phyloP scores from a whole-genome alignment of 2,113 vertebrate species.

The Natator depressus region DNA sequence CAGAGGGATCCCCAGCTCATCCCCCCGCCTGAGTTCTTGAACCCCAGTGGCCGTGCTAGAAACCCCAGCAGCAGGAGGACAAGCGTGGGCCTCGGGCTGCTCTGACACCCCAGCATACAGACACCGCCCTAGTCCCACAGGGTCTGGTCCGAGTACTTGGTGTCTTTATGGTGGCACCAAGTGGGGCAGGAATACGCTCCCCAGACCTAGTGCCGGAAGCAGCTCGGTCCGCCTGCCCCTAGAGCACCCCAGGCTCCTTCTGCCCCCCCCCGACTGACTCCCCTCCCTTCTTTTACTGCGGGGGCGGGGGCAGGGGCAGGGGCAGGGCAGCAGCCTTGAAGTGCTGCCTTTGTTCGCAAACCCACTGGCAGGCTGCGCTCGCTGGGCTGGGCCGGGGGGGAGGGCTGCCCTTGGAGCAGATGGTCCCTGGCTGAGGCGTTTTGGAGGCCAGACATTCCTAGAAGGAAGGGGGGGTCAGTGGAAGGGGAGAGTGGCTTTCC shows the following conservation, averaged over 20 bases:
- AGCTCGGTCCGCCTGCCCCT: background rate
- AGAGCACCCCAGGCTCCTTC: rapidly evolving
- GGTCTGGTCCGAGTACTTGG: background rate
- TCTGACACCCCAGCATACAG: too few relatives aligned
- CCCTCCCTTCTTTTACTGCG: background rate
- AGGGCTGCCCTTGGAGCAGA: conserved; percentile 53
- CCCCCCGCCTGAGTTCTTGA: too few relatives aligned
- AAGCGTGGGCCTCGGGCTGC: too few relatives aligned
- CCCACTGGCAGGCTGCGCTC: conserved; percentile 1
- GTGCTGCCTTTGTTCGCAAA: conserved; percentile 32
- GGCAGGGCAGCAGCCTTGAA: background rate
- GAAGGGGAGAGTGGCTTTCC: conserved; percentile 32
- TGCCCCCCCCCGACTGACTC: background rate
- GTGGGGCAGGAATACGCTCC: rapidly evolving
- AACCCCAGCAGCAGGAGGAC: too few relatives aligned
- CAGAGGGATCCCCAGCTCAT: too few relatives aligned
- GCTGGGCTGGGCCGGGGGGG: conserved; percentile 4
- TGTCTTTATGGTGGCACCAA: background rate
- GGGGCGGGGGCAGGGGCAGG: rapidly evolving
- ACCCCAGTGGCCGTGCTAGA: background rate
- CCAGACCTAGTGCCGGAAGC: rapidly evolving
- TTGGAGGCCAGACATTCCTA: background rate
- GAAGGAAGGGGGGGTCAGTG: background rate
- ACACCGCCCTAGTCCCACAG: background rate
- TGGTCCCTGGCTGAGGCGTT: conserved; percentile 38